A percentile compares a stretch with the other conserved stretches of the same genome.
Conservation (phyloP, 2,797 vertebrate genomes). For the Fringilla coelebs region DNA sequence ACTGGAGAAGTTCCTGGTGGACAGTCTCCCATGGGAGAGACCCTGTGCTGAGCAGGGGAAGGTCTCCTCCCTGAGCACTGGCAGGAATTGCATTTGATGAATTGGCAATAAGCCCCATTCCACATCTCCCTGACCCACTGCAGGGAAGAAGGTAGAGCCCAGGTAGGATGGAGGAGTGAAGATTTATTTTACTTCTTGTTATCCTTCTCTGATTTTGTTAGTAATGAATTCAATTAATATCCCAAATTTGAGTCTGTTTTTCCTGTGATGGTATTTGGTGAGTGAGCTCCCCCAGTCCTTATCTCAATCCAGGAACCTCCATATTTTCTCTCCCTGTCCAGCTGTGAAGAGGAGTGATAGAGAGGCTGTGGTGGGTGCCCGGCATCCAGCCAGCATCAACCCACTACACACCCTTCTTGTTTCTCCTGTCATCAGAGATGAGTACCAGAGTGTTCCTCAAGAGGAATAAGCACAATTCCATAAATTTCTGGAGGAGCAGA, state of each 20-base stretch:
- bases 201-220: neutral
- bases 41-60: neutral
- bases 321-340: neutral
- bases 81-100: neutral
- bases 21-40: too few species aligned
- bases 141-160: neutral
- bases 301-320: neutral
- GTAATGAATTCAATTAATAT: neutral
- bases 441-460: neutral
- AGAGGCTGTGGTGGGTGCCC: neutral
- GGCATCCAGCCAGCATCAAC: neutral
- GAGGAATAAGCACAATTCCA: rapidly evolving
- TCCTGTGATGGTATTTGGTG: neutral
- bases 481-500: neutral
- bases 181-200: neutral
- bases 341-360: neutral
- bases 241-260: neutral
- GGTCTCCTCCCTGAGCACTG: neutral
- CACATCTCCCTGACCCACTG: neutral
- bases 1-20: neutral
- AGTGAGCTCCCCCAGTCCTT: neutral
- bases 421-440: neutral
- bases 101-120: neutral
- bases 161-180: neutral
- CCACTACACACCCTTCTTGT: neutral